phyloP scores from a whole-genome alignment of 2,888 invertebrate genomes.

The Drosophila mimica region DNA sequence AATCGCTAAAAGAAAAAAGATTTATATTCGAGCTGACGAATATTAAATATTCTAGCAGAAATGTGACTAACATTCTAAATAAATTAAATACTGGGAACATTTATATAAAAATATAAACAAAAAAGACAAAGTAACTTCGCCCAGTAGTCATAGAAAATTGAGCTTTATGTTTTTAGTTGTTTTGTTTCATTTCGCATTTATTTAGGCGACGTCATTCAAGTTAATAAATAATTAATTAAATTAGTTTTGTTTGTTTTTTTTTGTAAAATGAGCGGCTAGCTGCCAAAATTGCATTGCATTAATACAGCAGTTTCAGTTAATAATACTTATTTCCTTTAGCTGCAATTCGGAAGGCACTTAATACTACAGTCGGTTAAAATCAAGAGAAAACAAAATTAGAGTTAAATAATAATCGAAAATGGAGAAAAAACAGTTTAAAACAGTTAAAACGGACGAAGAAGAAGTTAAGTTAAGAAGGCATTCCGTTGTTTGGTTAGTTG shows the following conservation, averaged over 20 bases:
- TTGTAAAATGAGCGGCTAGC: conserved; percentile 54
- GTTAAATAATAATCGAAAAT: conserved; percentile 18
- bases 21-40: conserved; percentile 1
- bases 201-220: conserved; percentile 34
- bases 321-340: conserved; percentile 48
- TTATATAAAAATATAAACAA: background rate
- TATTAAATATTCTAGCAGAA: background rate
- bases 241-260: conserved; percentile 32
- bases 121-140: background rate
- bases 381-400: conserved; percentile 9
- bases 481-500: conserved; percentile 18
- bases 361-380: conserved; percentile 36
- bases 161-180: conserved; percentile 28
- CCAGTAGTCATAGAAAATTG: conserved; percentile 24
- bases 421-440: conserved; percentile 28
- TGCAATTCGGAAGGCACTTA: conserved; percentile 56
- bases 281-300: conserved; percentile 75
- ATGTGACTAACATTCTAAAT: background rate
- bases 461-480: background rate
- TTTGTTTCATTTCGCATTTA: conserved; percentile 58
- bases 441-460: conserved; percentile 9
- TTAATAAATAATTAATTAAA: conserved; percentile 65
- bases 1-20: background rate
- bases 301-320: conserved; percentile 48
- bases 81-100: background rate